Percentiles rank a stretch among this genome's conserved stretches.
Conservation (phyloP, 2,888 invertebrate species). For the Tyria jacobaeae region DNA sequence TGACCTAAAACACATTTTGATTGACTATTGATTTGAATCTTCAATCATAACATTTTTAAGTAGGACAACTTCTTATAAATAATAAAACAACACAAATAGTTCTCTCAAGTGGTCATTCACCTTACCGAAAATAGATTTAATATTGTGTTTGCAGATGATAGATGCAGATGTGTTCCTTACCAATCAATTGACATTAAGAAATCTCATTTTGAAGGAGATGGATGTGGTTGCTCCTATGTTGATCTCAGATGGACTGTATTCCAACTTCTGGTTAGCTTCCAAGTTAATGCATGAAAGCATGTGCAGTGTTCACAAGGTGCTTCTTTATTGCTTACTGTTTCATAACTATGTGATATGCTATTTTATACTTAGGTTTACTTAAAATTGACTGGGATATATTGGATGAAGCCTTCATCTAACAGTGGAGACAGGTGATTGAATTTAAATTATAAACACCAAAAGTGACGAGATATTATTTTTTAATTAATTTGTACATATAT, state of each 20-base stretch:
- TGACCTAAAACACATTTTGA: no score
- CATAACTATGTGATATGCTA: no score
- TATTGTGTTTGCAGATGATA: conserved; percentile 87
- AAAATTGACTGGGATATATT: no score
- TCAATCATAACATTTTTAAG: no score
- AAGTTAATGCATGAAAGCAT: conserved; percentile 49
- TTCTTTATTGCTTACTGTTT: conserved; percentile 36
- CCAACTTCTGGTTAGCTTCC: conserved; percentile 94
- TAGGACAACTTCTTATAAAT: no score
- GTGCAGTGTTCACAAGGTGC: conserved; percentile 34
- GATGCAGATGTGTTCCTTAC: conserved; percentile 95
- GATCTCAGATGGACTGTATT: conserved; percentile 94
- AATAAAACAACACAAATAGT: no score
- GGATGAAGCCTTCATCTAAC: no score
- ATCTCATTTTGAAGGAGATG: conserved; percentile 87
- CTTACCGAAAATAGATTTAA: background rate
- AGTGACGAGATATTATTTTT: background rate
- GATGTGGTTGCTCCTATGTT: conserved; percentile 94
- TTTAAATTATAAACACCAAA: no score
- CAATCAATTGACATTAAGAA: conserved; percentile 87
- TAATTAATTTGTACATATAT: background rate
- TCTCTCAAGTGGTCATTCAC: background rate
- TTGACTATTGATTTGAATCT: no score
- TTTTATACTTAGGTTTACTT: no score
- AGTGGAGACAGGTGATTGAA: no score